Evolutionary conservation across 2,797 vertebrate genomes (phyloP), one percentile per base, ranked within the genome.

Genomic region (Coilia nasus): DNA sequence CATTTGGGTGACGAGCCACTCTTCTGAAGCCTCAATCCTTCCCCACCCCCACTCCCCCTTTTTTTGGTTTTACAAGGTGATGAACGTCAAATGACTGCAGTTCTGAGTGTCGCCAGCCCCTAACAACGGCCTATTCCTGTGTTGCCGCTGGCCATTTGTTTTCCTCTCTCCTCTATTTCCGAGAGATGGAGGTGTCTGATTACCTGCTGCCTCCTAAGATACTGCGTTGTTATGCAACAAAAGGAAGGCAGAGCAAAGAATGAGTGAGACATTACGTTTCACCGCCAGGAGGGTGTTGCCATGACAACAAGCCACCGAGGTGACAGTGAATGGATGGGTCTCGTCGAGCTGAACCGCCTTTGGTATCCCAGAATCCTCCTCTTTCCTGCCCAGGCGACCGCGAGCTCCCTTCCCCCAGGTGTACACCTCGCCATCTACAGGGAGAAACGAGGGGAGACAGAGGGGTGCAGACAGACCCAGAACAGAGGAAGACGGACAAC

Each of bases 371-470:
- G 96, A 96, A 86, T 98, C 97, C 91, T 98, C 97, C 0, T 98
- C 98, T 91, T 96, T 98, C 88, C 98, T 96, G 91, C 98, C 98
- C 47, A 99, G 95, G 82, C 98, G 97, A 71, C 98, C 98, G 31
- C 98, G 95, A 93, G 98, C 98, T 71, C 98, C 98, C 91, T 99
- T 99, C 25, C 98, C 98, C 98, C 98, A 99, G 0, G 97, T 99
- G 91, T 96, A 98, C 78, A 98, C 98, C 90, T 99, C 97, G 0
- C 97, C 97, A 0, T 99, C 98, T 99, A 95, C 80, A 64, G 17
- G 71, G 35, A 78, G 41, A 78, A 41, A 15, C 19, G 35, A 12
- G 67, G 6, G 19, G 7, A 44, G 17, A 25, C 31, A 44, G 17
- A 78, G 19, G 50, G 50, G 50, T 54, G 50, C 71, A 21, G 35